Evolutionary conservation across 2,888 invertebrate genomes (phyloP), one percentile per base, ranked within the genome.

Genomic region (Metopia argyrocephala): DNA sequence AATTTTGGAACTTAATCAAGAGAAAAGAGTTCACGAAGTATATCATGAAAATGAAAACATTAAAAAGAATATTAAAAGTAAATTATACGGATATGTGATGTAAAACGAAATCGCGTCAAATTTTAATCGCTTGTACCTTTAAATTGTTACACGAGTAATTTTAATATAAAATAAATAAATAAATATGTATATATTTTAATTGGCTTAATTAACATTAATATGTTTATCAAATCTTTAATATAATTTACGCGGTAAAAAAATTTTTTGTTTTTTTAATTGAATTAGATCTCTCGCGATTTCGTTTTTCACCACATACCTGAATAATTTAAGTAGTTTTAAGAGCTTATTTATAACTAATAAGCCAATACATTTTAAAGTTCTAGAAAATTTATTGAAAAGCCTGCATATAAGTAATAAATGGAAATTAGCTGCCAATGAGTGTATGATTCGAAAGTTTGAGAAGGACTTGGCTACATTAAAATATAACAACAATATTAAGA

Each of bases 401-500:
- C 84, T 85, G 50, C 84, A 84, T 66, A 78, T 85, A 4, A 84
- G 83, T 61, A 78, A 85, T n/a, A 84, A 84, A 20, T 86, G 85
- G 85, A 86, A 86, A 75, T 45, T 85, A 54, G 79, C 85, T 0
- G 84, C 84, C 0, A 86, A 87, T 56, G 84, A 85, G 45, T 79
- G 83, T 9, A 75, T 86, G 2, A 86, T 86, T 18, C 83, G 85
- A 54, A 87, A 86, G 73, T 86, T 85, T 76, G 85, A 86, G 74
- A 84, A 85, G 21, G 85, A 85, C 74, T 79, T 87, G 62, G 84
- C 87, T 2, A 66, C 81, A 15, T 85, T 84, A 5, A 87, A 85
- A 78, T 86, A 86, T 85, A 85, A 86, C 12, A 87, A 86, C 69
- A 86, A 84, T 62, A 81, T 86, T 5, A 84, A 84, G 28, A 85